Base-by-base conservation (phyloP, 2,113 vertebrate species). In the Eclectus roratus region DNA sequence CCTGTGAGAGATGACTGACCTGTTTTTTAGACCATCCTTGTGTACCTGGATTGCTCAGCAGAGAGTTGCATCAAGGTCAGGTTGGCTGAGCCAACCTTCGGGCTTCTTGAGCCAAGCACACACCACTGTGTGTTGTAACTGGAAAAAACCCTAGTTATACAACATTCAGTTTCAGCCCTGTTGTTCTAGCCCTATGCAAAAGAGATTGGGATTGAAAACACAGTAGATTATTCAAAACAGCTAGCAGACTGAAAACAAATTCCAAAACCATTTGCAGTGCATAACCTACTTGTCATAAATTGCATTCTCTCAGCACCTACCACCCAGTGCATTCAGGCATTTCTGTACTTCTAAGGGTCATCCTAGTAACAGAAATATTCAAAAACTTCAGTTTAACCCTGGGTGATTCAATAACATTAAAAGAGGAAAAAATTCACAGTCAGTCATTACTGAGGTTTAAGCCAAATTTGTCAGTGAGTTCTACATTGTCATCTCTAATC, bases 381-480 rank as follows among this genome's bases (percentile, higher is more conserved):
- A 27, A 44, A 80, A 46, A 27, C 3, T 66, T 77, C 35, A 77
- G 31, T 47, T 91, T 89, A 58, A 13, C 43, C 12, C 17, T 78
- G 3, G 3, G 47, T 87, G 60, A 61, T 68, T 87, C 43, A 85
- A 33, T 60, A 76, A 74, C 37, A 85, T 70, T 39, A 86, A 50
- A 87, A 39, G 35, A 55, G n/a, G 23, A 68, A 93, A 89, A 94
- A 94, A 27, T 80, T 94, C 72, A 29, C 25, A 50, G 41, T 89
- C 47, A 70, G 1, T 91, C 24, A 50, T 83, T 84, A 66, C 20
- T 6, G 16, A 88, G 35, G 39, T 14, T 72, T 60, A 68, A 92
- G 83, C 72, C 60, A 80, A 80, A 89, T 27, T 24, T 95, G 63
- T 68, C 64, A 91, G 50, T 29, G 49, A 95, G 43, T 90, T 92